Base-by-base conservation (phyloP, 1,140 invertebrate species). In the Magallana angulata region DNA sequence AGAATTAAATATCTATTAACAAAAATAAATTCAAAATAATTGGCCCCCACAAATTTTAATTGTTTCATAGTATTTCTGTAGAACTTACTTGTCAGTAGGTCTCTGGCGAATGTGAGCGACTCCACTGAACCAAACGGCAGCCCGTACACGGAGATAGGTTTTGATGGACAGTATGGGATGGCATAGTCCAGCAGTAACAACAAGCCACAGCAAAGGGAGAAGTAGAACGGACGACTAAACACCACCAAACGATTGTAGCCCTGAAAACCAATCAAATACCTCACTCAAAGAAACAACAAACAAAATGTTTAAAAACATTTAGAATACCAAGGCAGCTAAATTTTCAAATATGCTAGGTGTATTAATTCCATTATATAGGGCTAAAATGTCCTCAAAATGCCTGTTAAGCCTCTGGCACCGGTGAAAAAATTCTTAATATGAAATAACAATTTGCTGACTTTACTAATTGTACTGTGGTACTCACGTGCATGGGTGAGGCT, bases 201-300 rank as follows among this genome's bases (percentile, higher is more conserved):
- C 87, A 98, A 94, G 16, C 96, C 96, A 59, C 97, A 97, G 93
- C 97, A 98, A 18, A 99, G 89, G 92, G 98, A 98, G 94, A 99
- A 99, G 94, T 99, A 99, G 24, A 99, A 97, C 14, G 99, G 98
- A 87, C 99, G 96, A 94, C 96, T 96, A 90, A 98, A 99, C 56
- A 98, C 97, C 36, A 99, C 98, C 85, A 99, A 97, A 91, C 98
- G 97, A 95, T 99, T 99, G 93, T 99, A 99, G 2, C 99, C 99
- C 94, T 96, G 93, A 48, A 48, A 48, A 2, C 76, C 93, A 93
- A 62, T 84, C 89, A 88, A 86, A 85, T 64, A 30, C 87, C 59
- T 71, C 3, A 83, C n/a, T 30, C 9, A 76, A 9, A 48, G 2
- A 48, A 48, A 48, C 36, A 48, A 48, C 36, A 48, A 48, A 48